Evolutionary conservation across 2,113 vertebrate species (phyloP).

Genomic region (Neomonachus schauinslandi): DNA sequence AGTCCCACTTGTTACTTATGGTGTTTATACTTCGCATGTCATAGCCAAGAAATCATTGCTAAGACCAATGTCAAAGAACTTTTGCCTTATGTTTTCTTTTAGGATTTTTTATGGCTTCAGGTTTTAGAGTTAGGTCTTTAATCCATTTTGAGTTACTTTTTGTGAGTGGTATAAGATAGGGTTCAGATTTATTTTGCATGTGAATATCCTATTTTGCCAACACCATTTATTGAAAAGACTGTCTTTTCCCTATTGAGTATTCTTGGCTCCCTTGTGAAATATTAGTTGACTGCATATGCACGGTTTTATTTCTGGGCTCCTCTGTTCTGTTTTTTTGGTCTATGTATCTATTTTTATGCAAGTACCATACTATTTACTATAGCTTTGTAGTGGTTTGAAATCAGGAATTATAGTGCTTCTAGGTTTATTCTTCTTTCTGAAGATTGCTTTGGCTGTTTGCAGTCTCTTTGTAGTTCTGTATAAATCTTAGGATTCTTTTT

Average conservation of each 20-base stretch:
- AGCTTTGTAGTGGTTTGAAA: not conserved
- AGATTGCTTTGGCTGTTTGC: not conserved
- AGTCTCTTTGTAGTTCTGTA: not conserved
- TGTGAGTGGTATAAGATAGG: not conserved
- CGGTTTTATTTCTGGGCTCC: not conserved
- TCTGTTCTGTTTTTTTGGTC: not conserved
- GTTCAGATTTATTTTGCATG: not conserved
- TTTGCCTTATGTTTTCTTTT: not conserved
- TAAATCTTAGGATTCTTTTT: not conserved
- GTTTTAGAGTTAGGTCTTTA: not conserved
- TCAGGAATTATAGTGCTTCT: not conserved
- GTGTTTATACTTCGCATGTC: not conserved
- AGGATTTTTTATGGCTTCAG: not conserved
- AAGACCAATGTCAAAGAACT: not conserved
- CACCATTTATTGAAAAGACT: not conserved
- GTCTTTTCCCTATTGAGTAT: not conserved
- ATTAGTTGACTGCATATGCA: not conserved
- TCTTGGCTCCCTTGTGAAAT: not conserved
- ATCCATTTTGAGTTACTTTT: not conserved
- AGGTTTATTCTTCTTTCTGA: not conserved
- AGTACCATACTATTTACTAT: not conserved
- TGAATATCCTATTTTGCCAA: not conserved
- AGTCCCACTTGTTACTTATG: not conserved
- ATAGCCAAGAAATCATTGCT: not conserved
- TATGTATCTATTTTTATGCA: not conserved